Evolutionary conservation across 2,797 vertebrate species (phyloP).

Genomic region (Acipenser transmontanus): DNA sequence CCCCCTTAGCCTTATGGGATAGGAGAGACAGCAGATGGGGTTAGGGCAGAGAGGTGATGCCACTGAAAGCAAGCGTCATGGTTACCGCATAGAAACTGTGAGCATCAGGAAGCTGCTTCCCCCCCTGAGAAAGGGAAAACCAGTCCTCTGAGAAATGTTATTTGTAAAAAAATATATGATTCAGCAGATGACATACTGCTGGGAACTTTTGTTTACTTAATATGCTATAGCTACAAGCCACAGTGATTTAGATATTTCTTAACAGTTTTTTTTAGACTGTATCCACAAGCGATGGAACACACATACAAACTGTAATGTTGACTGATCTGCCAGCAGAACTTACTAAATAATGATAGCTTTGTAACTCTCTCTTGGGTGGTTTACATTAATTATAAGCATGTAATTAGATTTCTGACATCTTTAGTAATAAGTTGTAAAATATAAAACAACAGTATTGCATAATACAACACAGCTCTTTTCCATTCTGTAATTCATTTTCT

Average conservation of each 20-base stretch:
- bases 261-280: slow-evolving; percentile 10
- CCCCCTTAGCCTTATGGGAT: slow-evolving; percentile 65
- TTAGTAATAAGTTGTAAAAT: slow-evolving; percentile 55
- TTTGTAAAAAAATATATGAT: slow-evolving; percentile 83
- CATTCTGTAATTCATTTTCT: slow-evolving; percentile 4
- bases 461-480: background rate
- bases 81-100: slow-evolving; percentile 74
- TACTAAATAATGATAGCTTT: background rate
- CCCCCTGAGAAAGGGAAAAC: slow-evolving; percentile 81
- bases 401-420: slow-evolving; percentile 69
- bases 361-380: slow-evolving; percentile 47
- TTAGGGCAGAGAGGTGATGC: slow-evolving; percentile 84
- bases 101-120: slow-evolving; percentile 80
- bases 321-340: no score
- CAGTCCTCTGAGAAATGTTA: slow-evolving; percentile 80
- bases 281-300: no score
- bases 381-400: slow-evolving; percentile 68
- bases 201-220: slow-evolving; percentile 65
- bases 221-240: slow-evolving; percentile 75
- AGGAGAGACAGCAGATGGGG: slow-evolving; percentile 93
- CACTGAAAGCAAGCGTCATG: slow-evolving; percentile 86
- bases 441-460: slow-evolving; percentile 23
- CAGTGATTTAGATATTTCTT: slow-evolving; percentile 80
- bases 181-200: slow-evolving; percentile 96
- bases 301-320: no score